Base-by-base conservation (phyloP, 1,140 invertebrate species). In the Pseudomyrmex dendroicus region DNA sequence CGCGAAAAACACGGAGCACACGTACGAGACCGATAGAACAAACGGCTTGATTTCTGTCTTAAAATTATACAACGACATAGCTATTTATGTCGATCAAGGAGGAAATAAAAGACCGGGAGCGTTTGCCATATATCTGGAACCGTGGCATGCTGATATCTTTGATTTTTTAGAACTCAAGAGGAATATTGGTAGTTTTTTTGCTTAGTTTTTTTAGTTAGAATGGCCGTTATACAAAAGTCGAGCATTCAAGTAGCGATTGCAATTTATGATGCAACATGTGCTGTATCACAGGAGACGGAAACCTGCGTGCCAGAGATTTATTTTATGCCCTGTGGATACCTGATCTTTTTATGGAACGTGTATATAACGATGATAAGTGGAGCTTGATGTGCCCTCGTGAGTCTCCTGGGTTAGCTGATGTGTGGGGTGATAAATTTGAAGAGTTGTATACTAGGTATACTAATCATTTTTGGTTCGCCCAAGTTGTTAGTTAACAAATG, bases 241-340 rank as follows among this genome's bases (percentile, higher is more conserved):
- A 48, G 13, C 35, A 7, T 59, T 59, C 5, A 35, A 20, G 5
- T 13, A 17, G 0, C 20, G 10, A 17, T 48, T 9, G 25, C 46
- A 3, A 52, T 59, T 59, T 25, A 17, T 20, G 50, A 54, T 74
- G 15, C n/a, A 13, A 13, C 1, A 15, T 13, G 13, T 20, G 13
- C 2, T 76, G 72, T 48, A 57, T 73, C 56, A 82, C 66, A 93
- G 94, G 95, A 3, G 99, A 99, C 93, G 98, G 76, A 80, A 99
- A 94, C 94, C 97, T 46, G 76, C 95, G 98, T 76, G 99, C 99
- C 0, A 95, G 99, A 83, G 99, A 99, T 94, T 94, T 99, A n/a
- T 99, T 99, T 93, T 99, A 99, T 93, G 99, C 97, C 15, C 92
- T 99, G 10, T 99, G 99, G 99, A 98, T 99, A 87, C 98, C 99